Base-by-base conservation (phyloP, 30 jellyfish, hydroid and myxozoan genomes). In the Aurelia coerulea region DNA sequence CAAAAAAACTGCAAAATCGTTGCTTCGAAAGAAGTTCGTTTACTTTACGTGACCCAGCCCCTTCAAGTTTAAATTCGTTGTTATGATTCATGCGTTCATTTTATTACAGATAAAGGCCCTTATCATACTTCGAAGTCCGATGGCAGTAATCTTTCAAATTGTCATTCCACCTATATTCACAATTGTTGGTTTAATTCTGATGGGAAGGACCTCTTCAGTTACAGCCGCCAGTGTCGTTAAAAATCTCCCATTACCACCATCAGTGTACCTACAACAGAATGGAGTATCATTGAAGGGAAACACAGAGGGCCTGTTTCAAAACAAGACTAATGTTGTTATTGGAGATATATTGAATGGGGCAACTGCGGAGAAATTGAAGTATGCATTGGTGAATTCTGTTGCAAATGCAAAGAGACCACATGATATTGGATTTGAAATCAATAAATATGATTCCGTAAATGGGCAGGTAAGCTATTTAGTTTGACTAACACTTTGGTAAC, bases 141-240 rank as follows among this genome's bases (percentile, higher is more conserved):
- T 84, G 92, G 85, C 78, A 51, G 80, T 90, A n/a, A 33, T 90
- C 14, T 90, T 84, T 65, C 97, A 90, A 84, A 80, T 80, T 42
- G 75, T 90, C 65, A 41, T 90, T 14, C 97, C 97, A 11, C 91
- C 92, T 9, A 73, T 80, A 31, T 80, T 90, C 18, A 62, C 89
- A 12, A 79, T 90, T 18, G 95, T 77, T 37, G 97, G 97, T 16
- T 41, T 90, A 52, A 86, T 90, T 14, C 59, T 90, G 52, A 59
- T 83, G 80, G 60, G 86, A 31, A 58, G 70, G 49, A 32, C 86
- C 23, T 17, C 89, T 11, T 10, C 95, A 15, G 41, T 63, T 15
- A 90, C 81, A 10, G 75, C 90, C 8, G 94, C 65, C 11, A 80
- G 74, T 37, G 67, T 79, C 56, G 80, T 89, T 15, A 78, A 84